Evolutionary conservation across 1,140 invertebrate species (phyloP), one percentile per base, ranked within the genome.

Genomic region (Hypothenemus hampei): DNA sequence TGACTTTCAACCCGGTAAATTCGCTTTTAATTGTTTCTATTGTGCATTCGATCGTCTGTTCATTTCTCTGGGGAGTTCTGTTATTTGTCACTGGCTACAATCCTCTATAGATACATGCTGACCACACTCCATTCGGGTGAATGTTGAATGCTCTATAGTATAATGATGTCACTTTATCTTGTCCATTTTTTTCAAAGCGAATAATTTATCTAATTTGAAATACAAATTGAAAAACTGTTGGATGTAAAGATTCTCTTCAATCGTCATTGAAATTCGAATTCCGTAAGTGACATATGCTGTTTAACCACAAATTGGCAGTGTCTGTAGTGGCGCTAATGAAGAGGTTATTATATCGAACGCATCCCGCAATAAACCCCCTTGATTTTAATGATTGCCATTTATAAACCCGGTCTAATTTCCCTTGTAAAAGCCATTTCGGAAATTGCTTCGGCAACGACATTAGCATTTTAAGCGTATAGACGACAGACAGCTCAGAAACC

Each of bases 21-120:
- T 54, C 26, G n/a, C 40, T 54, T 54, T 54, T 54, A 54, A 54
- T 54, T 54, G 40, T 54, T 54, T 54, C 51, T 46, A 44, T 46
- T 46, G 41, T 54, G 21, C 40, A 37, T 24, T 45, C 10, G 50
- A 29, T 33, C 41, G 41, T 54, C 19, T 16, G 31, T 54, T 23
- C 43, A 15, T 7, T n/a, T 33, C 51, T 13, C 40, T 19, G 2
- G 51, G 43, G 51, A 54, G 6, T 11, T 13, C 10, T 33, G 39
- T 54, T 54, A 54, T 54, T 54, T 54, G 51, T 54, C 51, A 44
- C 29, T 46, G 41, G 41, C 31, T 26, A 23, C 37, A 54, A 33
- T 46, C 31, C 18, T 15, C 40, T 20, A 15, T 10, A 20, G 2
- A 15, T 23, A 43, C 15, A 8, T 22, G 41, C 51, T 46, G 43